These are phyloP conservation scores for Crioceris asparagi DNA, from an alignment of 2,888 invertebrate species.

Conservation along the genomic window DNA sequence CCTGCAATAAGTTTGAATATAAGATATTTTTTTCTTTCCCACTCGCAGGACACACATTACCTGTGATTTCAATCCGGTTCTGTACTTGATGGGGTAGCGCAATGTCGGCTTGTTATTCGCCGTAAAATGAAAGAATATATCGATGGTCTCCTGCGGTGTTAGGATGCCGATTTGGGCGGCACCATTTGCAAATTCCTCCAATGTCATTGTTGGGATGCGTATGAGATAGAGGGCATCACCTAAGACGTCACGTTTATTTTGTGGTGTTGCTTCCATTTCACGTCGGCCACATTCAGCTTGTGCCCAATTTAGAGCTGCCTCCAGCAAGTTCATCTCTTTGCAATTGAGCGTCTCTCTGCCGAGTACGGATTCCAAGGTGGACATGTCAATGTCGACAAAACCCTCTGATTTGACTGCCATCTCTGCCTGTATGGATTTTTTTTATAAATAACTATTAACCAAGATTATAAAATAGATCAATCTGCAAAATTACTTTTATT, in stretches of 20 bases:
- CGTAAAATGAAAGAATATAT: constrained; percentile 90
- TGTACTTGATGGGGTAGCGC: constrained; percentile 69
- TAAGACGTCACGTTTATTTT: constrained; percentile 62
- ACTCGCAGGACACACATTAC: constrained; percentile 33
- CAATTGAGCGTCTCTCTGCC: constrained; percentile 90
- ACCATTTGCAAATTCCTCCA: constrained; percentile 90
- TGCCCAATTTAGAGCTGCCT: constrained; percentile 90
- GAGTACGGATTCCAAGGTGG: constrained; percentile 84
- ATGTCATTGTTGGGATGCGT: constrained; percentile 86
- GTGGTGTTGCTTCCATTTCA: constrained; percentile 69
- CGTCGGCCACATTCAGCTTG: constrained; percentile 78
- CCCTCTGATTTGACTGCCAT: constrained; percentile 93
- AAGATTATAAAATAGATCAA: no score
- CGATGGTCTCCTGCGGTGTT: constrained; percentile 86
- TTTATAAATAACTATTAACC: no score
- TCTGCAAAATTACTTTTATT: no score
- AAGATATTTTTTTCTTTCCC: not conserved
- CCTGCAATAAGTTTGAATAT: constrained; percentile 41
- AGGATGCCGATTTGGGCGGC: constrained; percentile 88
- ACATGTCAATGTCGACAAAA: constrained; percentile 90
- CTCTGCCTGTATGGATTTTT: constrained; percentile 66
- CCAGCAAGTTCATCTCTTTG: constrained; percentile 83
- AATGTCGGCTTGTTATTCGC: constrained; percentile 77
- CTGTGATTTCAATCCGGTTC: constrained; percentile 83
- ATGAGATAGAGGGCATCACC: constrained; percentile 76